Evolutionary conservation across 23 tunicate genomes (phyloP), one percentile per base, ranked within the genome.

Genomic region (Trididemnum nubilum): DNA sequence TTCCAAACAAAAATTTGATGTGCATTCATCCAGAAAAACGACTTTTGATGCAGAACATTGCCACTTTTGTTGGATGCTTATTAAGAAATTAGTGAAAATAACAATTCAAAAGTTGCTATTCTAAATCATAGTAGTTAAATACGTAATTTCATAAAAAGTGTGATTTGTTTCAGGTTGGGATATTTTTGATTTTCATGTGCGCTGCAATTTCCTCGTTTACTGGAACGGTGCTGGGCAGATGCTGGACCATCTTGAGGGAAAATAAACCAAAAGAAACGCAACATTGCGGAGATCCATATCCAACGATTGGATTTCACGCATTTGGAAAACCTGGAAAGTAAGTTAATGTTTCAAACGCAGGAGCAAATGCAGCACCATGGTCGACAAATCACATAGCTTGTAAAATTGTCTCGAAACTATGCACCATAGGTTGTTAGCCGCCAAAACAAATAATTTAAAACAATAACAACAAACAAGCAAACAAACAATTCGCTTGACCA

Each of bases 221-320:
- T 0, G 96, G 99, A 22, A 85, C 95, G 28, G 91, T 89, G 33
- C 84, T 96, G 0, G 99, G 99, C 60, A 79, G 89, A 76, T 91
- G 97, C 65, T 96, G 99, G 99, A 84, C 84, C 24, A 33, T 82
- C 12, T n/a, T 96, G 9, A 61, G 92, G 27, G 75, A 80, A 80
- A 92, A 87, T 34, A 51, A 60, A 34, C 90, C 88, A 18, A 78
- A 66, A 33, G 81, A 79, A 0, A 44, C 64, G 7, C 60, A 76
- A 31, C 81, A 87, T 38, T 93, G 98, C 64, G 82, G 86, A 22
- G 92, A 96, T 58, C 99, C 99, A 0, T 96, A 96, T 69, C 99
- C 99, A 1, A 88, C 97, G 0, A 96, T 96, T 24, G 99, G 90
- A 24, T 27, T 31, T 29, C 44, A 87, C 26, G 92, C 97, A 0